phyloP scores from a whole-genome alignment of 92 coral and sea anemone species.

The Montipora capitata region DNA sequence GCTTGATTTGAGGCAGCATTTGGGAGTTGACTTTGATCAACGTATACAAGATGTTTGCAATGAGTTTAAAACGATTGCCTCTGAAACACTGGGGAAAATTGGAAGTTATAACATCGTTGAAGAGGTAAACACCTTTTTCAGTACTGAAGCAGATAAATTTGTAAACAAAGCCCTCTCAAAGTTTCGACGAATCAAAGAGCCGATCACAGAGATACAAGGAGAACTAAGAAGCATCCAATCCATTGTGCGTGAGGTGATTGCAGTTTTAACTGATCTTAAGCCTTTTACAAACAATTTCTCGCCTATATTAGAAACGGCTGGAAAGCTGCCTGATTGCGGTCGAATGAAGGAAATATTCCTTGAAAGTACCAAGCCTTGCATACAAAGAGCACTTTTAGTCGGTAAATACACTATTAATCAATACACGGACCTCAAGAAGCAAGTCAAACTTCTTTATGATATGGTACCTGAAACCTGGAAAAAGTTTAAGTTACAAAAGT shows the following conservation, averaged over 20 bases:
- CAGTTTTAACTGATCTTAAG: constrained; percentile 82
- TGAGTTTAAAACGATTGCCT: constrained; percentile 81
- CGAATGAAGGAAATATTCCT: constrained; percentile 71
- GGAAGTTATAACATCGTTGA: constrained; percentile 79
- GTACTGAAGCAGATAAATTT: constrained; percentile 83
- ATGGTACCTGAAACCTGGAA: constrained; percentile 94
- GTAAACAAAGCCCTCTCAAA: constrained; percentile 79
- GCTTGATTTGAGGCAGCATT: constrained; percentile 82
- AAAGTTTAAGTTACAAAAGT: constrained; percentile 85
- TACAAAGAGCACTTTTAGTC: constrained; percentile 75
- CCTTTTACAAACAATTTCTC: constrained; percentile 91
- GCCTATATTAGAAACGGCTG: constrained; percentile 81
- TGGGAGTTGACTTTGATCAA: constrained; percentile 85
- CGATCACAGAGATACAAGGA: constrained; percentile 75
- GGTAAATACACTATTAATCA: constrained; percentile 79
- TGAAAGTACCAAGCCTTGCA: constrained; percentile 88
- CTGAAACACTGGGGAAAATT: constrained; percentile 76
- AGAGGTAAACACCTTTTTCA: constrained; percentile 83
- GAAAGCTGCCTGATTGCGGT: constrained; percentile 89
- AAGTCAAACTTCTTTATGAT: constrained; percentile 71
- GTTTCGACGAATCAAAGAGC: constrained; percentile 82
- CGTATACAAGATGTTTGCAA: constrained; percentile 83
- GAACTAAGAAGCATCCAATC: constrained; percentile 76
- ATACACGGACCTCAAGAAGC: constrained; percentile 84
- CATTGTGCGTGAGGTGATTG: constrained; percentile 80